Evolutionary conservation across 2,797 vertebrate species (phyloP).

Genomic region (Xiphophorus birchmanni): DNA sequence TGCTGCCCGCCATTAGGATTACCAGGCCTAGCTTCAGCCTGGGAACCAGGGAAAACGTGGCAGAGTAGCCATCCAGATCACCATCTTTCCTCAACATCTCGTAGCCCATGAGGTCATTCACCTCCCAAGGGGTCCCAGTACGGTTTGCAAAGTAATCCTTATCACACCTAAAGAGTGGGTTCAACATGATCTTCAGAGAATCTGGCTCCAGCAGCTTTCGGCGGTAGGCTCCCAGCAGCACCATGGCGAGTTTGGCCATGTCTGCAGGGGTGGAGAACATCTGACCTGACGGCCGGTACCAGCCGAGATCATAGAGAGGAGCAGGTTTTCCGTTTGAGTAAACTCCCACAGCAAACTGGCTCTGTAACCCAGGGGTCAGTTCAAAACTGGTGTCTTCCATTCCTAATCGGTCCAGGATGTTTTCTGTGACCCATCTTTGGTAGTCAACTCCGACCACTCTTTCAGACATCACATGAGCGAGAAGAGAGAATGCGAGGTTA

Average conservation of each 20-base stretch:
- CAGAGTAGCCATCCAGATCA: constrained; percentile 92
- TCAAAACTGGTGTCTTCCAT: constrained; percentile 96
- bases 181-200: constrained; percentile 90
- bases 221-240: constrained; percentile 87
- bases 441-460: constrained; percentile 84
- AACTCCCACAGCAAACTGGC: constrained; percentile 89
- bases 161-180: constrained; percentile 88
- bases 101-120: constrained; percentile 88
- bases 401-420: constrained; percentile 89
- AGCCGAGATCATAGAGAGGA: constrained; percentile 92
- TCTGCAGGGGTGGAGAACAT: constrained; percentile 95
- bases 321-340: constrained; percentile 87
- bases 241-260: constrained; percentile 91
- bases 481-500: constrained; percentile 91
- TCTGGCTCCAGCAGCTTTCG: constrained; percentile 87
- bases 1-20: constrained; percentile 89
- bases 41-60: constrained; percentile 92
- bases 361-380: constrained; percentile 79
- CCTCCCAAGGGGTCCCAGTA: constrained; percentile 95
- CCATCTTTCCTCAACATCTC: constrained; percentile 92
- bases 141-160: constrained; percentile 91
- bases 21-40: constrained; percentile 89
- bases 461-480: constrained; percentile 90
- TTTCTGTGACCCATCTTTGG: constrained; percentile 90
- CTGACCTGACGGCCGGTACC: constrained; percentile 95